phyloP scores from a whole-genome alignment of 2,113 vertebrate genomes.

The Upupa epops region DNA sequence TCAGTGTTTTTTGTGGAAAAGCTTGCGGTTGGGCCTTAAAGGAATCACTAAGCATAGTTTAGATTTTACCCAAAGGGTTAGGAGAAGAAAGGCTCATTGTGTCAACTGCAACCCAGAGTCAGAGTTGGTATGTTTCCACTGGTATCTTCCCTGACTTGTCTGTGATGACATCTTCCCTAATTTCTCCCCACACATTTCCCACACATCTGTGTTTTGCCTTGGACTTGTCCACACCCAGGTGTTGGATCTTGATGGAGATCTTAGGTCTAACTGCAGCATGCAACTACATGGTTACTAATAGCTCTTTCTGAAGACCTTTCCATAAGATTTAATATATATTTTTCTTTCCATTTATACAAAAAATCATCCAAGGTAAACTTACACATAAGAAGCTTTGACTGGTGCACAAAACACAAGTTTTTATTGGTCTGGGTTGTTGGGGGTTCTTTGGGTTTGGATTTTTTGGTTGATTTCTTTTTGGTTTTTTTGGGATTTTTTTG shows the following conservation, averaged over 20 bases:
- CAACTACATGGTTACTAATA: background rate
- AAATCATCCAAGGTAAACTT: background rate
- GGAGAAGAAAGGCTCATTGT: too few species aligned
- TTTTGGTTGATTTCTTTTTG: background rate
- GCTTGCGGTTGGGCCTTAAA: too few species aligned
- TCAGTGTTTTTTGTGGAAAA: too few species aligned
- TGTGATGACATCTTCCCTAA: too few species aligned
- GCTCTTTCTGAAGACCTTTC: background rate
- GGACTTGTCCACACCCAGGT: background rate
- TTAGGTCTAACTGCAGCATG: background rate
- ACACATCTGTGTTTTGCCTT: background rate
- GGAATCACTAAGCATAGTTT: too few species aligned
- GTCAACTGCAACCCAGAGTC: too few species aligned
- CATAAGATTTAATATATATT: background rate
- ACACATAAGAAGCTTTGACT: background rate
- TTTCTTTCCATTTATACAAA: background rate
- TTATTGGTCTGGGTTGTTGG: background rate
- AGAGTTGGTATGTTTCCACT: too few species aligned
- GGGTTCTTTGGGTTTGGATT: background rate
- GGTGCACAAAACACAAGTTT: background rate
- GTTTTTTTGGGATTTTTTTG: background rate
- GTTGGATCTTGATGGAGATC: fast-evolving
- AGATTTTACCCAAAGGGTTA: too few species aligned
- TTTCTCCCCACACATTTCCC: too few species aligned
- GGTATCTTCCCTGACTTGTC: too few species aligned